Percentiles rank a stretch among this genome's conserved stretches.
These are phyloP conservation scores for Prionace glauca DNA, from an alignment of 2,797 vertebrate species.

Conservation along the genomic window DNA sequence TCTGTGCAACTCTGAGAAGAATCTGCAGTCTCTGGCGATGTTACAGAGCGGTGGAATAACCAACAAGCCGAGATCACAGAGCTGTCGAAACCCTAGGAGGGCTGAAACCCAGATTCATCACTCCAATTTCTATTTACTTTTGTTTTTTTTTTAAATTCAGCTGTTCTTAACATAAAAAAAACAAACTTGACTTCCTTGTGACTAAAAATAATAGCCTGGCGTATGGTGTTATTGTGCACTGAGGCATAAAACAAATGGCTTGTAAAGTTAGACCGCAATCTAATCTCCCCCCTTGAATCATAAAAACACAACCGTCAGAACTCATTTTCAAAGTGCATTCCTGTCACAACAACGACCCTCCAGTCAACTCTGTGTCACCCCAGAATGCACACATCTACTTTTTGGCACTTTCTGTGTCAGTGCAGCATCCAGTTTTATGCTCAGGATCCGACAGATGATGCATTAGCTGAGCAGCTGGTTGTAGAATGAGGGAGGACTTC, in stretches of 20 bases:
- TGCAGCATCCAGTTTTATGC: background rate
- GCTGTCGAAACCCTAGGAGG: background rate
- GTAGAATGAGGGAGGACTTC: background rate
- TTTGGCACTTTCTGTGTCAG: background rate
- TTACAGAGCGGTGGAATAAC: background rate
- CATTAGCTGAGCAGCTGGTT: background rate
- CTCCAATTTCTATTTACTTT: background rate
- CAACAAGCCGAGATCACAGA: background rate
- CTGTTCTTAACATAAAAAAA: background rate
- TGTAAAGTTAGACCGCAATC: background rate
- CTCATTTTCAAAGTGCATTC: background rate
- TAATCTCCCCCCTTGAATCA: background rate
- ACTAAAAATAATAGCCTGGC: background rate
- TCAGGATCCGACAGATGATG: background rate
- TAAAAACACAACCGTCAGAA: background rate
- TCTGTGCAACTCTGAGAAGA: background rate
- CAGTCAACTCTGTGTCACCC: background rate
- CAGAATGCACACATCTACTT: background rate
- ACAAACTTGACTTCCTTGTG: background rate
- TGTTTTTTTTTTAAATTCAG: background rate
- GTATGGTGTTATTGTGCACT: background rate
- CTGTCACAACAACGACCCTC: background rate
- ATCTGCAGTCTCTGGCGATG: background rate
- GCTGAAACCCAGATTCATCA: background rate
- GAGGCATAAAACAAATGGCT: background rate